Percentiles rank a stretch among this genome's conserved stretches.
Evolutionary conservation across 2,797 vertebrate genomes (phyloP).

Genomic region (Carapus acus): DNA sequence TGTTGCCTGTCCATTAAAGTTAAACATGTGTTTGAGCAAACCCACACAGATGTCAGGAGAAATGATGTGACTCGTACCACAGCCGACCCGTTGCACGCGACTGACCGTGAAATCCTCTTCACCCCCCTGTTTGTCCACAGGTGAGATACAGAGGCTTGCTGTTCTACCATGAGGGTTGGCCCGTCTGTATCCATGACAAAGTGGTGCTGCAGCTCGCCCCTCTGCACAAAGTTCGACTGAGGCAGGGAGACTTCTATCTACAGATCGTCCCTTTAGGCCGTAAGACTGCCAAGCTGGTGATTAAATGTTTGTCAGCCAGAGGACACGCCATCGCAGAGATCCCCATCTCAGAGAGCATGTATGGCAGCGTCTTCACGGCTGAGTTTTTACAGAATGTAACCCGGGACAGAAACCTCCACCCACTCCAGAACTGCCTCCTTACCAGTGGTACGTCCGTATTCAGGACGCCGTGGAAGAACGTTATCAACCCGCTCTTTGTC

Average conservation of each 20-base stretch:
- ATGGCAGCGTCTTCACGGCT: constrained; percentile 75
- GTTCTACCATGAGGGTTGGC: constrained; percentile 81
- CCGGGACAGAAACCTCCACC: constrained; percentile 67
- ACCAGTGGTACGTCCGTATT: constrained; percentile 74
- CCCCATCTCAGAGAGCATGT: constrained; percentile 78
- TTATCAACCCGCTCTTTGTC: constrained; percentile 76
- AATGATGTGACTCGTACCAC: constrained; percentile 24
- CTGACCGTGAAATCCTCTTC: too few relatives aligned
- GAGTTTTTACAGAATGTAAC: constrained; percentile 81
- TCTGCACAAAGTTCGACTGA: constrained; percentile 76
- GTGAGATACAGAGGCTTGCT: constrained; percentile 73
- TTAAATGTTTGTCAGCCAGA: constrained; percentile 80
- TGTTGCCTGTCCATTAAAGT: constrained; percentile 26
- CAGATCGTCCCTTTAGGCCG: constrained; percentile 76
- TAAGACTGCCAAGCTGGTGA: constrained; percentile 75
- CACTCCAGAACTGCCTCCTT: constrained; percentile 79
- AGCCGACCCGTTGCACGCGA: constrained; percentile 21
- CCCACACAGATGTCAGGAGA: constrained; percentile 36
- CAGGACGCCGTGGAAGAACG: constrained; percentile 79
- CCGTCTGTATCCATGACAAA: constrained; percentile 80
- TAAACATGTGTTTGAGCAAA: constrained; percentile 53
- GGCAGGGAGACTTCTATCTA: constrained; percentile 82
- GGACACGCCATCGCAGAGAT: constrained; percentile 77
- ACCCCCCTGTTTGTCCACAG: constrained; percentile 62
- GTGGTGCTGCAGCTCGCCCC: constrained; percentile 78